Evolutionary conservation across 2,888 invertebrate genomes (phyloP), one percentile per base, ranked within the genome.

Genomic region (Amphipoea oculea): DNA sequence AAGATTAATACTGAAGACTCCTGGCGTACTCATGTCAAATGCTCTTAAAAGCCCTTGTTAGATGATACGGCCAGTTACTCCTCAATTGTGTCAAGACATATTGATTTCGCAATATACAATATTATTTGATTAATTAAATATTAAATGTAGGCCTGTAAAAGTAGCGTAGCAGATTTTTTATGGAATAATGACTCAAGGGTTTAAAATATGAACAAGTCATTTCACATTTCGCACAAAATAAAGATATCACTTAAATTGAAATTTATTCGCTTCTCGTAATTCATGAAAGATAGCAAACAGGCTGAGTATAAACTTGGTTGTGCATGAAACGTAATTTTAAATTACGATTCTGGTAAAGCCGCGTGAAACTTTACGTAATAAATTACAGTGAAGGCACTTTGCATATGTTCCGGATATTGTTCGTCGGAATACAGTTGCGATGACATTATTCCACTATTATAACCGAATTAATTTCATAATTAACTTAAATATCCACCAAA

Each of bases 291-390:
- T 83, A 63, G n/a, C 81, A 36, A 36, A 36, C 36, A 78, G 67
- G 62, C 76, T 29, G 51, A 54, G 54, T 65, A 74, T 74, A 75
- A 82, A 87, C 66, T 80, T 76, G 23, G 76, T 42, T 74, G 66
- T 76, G 70, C 74, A 77, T 40, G 68, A 79, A 73, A 63, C 71
- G 65, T 86, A 79, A 86, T 88, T 88, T 88, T 68, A 84, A 88
- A 77, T 85, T 86, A 82, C 70, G 78, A 81, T 71, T 77, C 62
- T 63, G 63, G 74, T 68, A 60, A 63, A 67, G 42, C 70, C n/a
- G 17, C 23, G 65, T 51, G 36, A 71, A 79, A 84, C 48, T 88
- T 86, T 62, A 60, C 67, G 68, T 72, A 45, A 79, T 86, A 86
- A 83, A 76, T 86, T 71, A 75, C 70, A 63, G 67, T 74, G 71